phyloP scores from a whole-genome alignment of 2,797 vertebrate genomes.

The Cossypha caffra region DNA sequence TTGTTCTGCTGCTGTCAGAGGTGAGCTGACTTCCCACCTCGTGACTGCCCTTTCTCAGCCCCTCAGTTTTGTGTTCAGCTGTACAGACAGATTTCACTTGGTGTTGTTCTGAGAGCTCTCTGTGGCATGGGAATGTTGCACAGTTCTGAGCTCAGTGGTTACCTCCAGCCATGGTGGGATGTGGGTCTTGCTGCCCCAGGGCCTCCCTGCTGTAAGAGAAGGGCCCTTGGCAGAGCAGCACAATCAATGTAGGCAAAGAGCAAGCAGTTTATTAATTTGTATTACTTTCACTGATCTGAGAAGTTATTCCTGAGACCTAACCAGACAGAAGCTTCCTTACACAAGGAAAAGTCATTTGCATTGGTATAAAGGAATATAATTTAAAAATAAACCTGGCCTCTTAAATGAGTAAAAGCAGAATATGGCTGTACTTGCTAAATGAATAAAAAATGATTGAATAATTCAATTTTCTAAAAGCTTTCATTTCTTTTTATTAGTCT shows the following conservation, averaged over 20 bases:
- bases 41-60: not conserved
- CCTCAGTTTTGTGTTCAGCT: not conserved
- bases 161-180: not conserved
- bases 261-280: not conserved
- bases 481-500: not conserved
- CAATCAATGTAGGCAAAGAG: accelerated
- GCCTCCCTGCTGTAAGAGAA: not conserved
- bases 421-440: not conserved
- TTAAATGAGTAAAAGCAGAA: not conserved
- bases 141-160: not conserved
- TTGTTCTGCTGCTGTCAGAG: not conserved
- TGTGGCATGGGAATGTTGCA: not conserved
- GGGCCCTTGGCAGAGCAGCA: not conserved
- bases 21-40: not conserved
- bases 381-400: not conserved
- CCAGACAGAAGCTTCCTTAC: not conserved
- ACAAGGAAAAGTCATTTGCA: not conserved
- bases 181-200: not conserved
- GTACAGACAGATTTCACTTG: not conserved
- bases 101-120: not conserved
- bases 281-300: not conserved
- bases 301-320: not conserved
- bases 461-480: not conserved
- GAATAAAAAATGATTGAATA: not conserved
- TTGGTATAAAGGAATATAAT: not conserved